These are phyloP conservation scores for Polydrusus cervinus DNA, from an alignment of 2,888 invertebrate species.

Conservation along the genomic window DNA sequence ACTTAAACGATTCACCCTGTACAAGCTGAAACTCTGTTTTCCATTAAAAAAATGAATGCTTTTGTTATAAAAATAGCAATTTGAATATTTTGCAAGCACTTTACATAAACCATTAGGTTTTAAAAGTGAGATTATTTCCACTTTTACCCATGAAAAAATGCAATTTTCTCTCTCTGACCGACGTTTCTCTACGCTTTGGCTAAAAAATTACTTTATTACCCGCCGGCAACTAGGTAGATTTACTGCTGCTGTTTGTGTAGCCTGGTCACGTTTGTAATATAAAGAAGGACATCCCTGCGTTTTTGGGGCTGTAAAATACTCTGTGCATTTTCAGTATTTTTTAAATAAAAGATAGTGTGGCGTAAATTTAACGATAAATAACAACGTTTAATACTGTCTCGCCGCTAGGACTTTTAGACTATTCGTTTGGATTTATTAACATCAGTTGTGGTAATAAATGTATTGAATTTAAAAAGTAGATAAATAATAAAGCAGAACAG, in stretches of 20 bases:
- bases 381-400: neutral
- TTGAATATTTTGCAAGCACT: too few relatives aligned
- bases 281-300: slow-evolving; percentile 32
- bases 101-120: too few relatives aligned
- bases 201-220: slow-evolving; percentile 36
- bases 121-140: neutral
- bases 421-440: too few relatives aligned
- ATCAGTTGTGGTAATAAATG: too few relatives aligned
- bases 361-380: neutral
- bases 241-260: slow-evolving; percentile 38
- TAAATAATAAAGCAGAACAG: too few relatives aligned
- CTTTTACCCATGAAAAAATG: neutral
- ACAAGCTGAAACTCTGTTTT: too few relatives aligned
- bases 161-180: neutral
- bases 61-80: too few relatives aligned
- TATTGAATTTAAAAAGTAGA: too few relatives aligned
- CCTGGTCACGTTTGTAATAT: slow-evolving; percentile 37
- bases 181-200: neutral
- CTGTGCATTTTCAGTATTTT: slow-evolving; percentile 15
- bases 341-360: neutral
- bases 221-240: slow-evolving; percentile 27
- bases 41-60: too few relatives aligned
- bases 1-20: too few relatives aligned
- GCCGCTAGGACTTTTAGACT: too few relatives aligned
- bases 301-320: slow-evolving; percentile 35